Conservation (phyloP, 2,797 vertebrate genomes). For the Menidia menidia region DNA sequence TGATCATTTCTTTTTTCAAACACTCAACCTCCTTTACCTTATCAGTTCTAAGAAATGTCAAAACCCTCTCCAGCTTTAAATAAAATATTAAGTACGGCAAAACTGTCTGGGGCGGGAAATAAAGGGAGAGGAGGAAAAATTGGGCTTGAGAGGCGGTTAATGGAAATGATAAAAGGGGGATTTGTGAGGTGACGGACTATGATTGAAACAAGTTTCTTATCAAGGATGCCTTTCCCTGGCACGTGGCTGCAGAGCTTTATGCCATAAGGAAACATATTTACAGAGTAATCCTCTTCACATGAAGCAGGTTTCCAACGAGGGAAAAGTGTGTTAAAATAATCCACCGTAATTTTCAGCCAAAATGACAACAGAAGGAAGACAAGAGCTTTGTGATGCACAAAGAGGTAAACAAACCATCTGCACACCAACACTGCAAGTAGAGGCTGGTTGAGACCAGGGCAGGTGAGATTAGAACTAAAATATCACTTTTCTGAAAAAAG, state of each 20-base stretch:
- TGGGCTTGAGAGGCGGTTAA: conserved; percentile 4
- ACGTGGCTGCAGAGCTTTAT: conserved; percentile 73
- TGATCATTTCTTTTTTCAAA: neutral
- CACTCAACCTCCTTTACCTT: neutral
- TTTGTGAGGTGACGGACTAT: conserved; percentile 39
- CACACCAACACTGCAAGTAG: conserved; percentile 5
- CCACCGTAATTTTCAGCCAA: conserved; percentile 60
- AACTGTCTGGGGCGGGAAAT: conserved; percentile 10
- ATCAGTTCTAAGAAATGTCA: conserved; percentile 1
- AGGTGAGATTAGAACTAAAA: conserved; percentile 25
- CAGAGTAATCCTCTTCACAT: conserved; percentile 71
- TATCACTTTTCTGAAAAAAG: neutral
- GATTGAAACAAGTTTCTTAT: conserved; percentile 66
- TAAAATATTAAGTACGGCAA: conserved; percentile 29
- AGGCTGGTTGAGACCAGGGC: conserved; percentile 17
- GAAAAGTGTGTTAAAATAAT: conserved; percentile 74
- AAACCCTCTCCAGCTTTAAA: conserved; percentile 25
- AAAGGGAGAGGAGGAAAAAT: conserved; percentile 5
- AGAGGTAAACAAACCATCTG: conserved; percentile 55
- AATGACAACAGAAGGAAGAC: conserved; percentile 56
- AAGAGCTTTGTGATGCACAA: conserved; percentile 24
- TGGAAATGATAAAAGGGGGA: conserved; percentile 8
- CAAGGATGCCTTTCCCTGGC: conserved; percentile 50
- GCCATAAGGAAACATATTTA: conserved; percentile 70
- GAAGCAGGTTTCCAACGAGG: conserved; percentile 65